Evolutionary conservation across 1,140 invertebrate genomes (phyloP).

Genomic region (Trichonephila inaurata): DNA sequence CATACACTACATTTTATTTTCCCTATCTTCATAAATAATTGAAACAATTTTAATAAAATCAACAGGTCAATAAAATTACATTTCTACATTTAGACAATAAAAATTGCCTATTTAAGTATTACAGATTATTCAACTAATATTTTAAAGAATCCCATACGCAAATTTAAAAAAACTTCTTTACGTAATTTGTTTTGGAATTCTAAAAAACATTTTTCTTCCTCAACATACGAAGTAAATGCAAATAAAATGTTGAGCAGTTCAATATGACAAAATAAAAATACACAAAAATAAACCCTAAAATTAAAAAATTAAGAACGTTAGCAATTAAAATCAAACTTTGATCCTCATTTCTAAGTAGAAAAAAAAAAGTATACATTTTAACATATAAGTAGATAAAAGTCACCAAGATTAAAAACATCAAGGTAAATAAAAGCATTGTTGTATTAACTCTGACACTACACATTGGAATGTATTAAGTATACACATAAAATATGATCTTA

Average conservation of each 20-base stretch:
- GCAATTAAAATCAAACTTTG: not conserved
- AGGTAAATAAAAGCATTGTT: not conserved
- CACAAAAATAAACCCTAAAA: not conserved
- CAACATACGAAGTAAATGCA: too few relatives aligned
- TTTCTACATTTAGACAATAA: too few relatives aligned
- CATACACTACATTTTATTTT: not conserved
- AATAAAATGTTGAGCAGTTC: not conserved
- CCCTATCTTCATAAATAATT: too few relatives aligned
- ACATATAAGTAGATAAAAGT: not conserved
- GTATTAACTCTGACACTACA: not conserved
- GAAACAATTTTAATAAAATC: too few relatives aligned
- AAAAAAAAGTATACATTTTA: not conserved
- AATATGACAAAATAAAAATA: not conserved
- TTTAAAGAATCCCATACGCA: too few relatives aligned
- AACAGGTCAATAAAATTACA: too few relatives aligned
- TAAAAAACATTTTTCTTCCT: too few relatives aligned
- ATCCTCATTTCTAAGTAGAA: not conserved
- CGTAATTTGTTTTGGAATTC: too few relatives aligned
- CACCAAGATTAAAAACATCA: not conserved
- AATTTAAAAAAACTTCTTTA: too few relatives aligned
- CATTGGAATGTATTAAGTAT: not conserved
- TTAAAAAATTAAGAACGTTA: not conserved
- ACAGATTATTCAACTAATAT: too few relatives aligned
- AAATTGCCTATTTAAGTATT: too few relatives aligned
- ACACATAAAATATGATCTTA: not conserved